Evolutionary conservation across 2,888 invertebrate species (phyloP).

Genomic region (Lasioglossum villosulum): DNA sequence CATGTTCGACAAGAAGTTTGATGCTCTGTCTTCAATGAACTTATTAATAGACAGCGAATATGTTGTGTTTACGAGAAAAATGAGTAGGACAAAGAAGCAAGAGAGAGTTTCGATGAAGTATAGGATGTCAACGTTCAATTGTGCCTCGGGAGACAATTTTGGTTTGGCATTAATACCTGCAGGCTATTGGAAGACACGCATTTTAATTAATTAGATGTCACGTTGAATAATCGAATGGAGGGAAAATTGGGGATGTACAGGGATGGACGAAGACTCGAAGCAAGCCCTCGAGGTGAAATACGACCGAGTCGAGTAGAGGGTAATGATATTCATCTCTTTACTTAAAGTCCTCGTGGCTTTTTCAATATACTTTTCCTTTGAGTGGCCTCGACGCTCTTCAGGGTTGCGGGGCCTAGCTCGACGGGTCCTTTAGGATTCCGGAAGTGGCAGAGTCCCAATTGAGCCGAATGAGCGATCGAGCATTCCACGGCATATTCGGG

Average conservation of each 20-base stretch:
- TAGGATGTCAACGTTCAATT: neutral
- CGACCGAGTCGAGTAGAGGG: neutral
- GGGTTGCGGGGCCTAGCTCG: conserved; percentile 9
- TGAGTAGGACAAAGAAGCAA: too few relatives aligned
- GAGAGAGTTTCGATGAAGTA: too few relatives aligned
- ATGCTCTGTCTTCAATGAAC: too few relatives aligned
- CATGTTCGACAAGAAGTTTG: too few relatives aligned
- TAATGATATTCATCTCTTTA: conserved; percentile 43
- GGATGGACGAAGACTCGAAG: neutral
- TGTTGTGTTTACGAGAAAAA: too few relatives aligned
- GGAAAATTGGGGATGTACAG: neutral
- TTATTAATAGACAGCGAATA: too few relatives aligned
- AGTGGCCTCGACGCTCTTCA: conserved; percentile 11
- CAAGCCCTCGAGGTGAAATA: conserved; percentile 27
- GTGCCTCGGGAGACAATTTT: neutral
- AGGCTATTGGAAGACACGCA: neutral
- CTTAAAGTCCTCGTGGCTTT: conserved; percentile 8
- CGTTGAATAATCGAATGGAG: neutral
- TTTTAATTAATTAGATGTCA: neutral
- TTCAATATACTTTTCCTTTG: conserved; percentile 28
- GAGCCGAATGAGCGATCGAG: conserved; percentile 69
- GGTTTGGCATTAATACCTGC: neutral
- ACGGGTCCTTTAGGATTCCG: conserved; percentile 44
- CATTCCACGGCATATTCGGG: conserved; percentile 66
- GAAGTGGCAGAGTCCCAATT: conserved; percentile 69